phyloP scores from a whole-genome alignment of 2,888 invertebrate species.

The Aelia acuminata region DNA sequence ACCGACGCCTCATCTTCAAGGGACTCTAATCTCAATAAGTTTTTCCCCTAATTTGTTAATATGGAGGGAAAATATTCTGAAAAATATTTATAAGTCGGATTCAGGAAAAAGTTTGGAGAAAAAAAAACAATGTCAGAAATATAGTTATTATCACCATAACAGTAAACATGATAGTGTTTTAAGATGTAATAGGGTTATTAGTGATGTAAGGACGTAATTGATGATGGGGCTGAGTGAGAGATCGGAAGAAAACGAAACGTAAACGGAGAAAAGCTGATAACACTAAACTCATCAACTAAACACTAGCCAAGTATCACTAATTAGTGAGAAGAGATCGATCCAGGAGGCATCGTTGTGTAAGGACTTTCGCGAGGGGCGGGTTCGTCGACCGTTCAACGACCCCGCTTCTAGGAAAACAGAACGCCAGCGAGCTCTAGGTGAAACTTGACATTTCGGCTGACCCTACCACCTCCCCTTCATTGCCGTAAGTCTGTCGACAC shows the following conservation, averaged over 20 bases:
- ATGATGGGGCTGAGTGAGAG: not conserved
- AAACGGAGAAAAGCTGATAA: not conserved
- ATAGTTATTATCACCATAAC: too few species aligned
- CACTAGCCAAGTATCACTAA: slow-evolving; percentile 5
- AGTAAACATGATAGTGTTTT: not conserved
- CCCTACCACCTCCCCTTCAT: slow-evolving; percentile 30
- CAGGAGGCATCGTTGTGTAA: slow-evolving; percentile 15
- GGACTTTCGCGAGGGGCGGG: slow-evolving; percentile 46
- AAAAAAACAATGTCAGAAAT: not conserved
- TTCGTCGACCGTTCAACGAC: slow-evolving; percentile 19
- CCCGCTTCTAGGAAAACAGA: slow-evolving; percentile 50
- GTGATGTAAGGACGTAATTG: not conserved
- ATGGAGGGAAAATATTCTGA: not conserved
- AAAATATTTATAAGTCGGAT: too few species aligned
- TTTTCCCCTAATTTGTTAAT: not conserved
- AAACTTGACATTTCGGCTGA: slow-evolving; percentile 46
- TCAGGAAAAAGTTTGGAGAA: not conserved
- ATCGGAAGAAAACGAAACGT: not conserved
- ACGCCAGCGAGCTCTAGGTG: slow-evolving; percentile 32
- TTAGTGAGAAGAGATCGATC: slow-evolving; percentile 1
- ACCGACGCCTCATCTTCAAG: not conserved
- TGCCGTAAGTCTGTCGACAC: slow-evolving; percentile 41
- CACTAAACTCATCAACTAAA: not conserved
- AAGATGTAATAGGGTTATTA: too few species aligned
- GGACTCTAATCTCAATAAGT: not conserved